Percentiles rank a stretch among this genome's conserved stretches.
Evolutionary conservation across 2,797 vertebrate genomes (phyloP).

Genomic region (Pangasius mekongensis): DNA sequence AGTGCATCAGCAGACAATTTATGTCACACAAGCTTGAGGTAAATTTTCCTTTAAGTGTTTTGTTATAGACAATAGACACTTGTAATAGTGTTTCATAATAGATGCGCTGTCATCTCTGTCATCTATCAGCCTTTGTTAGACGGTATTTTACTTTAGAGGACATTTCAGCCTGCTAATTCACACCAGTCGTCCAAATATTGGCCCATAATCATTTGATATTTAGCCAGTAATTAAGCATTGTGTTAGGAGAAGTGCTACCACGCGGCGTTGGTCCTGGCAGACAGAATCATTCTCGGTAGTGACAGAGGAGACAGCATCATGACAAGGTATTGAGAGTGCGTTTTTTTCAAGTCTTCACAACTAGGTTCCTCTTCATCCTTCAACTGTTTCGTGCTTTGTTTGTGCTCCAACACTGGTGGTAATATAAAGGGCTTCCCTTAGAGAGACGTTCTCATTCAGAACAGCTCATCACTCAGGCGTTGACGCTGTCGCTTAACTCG

Average conservation of each 20-base stretch:
- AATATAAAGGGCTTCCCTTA: conserved; percentile 53
- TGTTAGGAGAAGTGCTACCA: conserved; percentile 32
- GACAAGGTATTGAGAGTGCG: conserved; percentile 40
- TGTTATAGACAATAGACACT: conserved; percentile 38
- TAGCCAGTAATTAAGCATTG: conserved; percentile 44
- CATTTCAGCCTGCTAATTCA: conserved; percentile 36
- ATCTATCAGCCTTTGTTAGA: conserved; percentile 30
- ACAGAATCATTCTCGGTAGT: conserved; percentile 44
- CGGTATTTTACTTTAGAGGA: conserved; percentile 14
- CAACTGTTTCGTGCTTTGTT: conserved; percentile 49
- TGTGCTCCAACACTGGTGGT: conserved; percentile 51
- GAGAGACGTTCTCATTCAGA: conserved; percentile 51
- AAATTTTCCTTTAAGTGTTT: conserved; percentile 47
- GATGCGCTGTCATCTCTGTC: conserved; percentile 29
- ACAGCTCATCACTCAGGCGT: conserved; percentile 43
- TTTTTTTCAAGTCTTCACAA: conserved; percentile 18
- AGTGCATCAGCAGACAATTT: conserved; percentile 23
- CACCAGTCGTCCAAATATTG: conserved; percentile 37
- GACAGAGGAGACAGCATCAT: conserved; percentile 37
- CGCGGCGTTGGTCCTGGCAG: conserved; percentile 40
- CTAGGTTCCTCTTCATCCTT: conserved; percentile 23
- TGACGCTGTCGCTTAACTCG: conserved; percentile 52
- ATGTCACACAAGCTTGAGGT: conserved; percentile 19
- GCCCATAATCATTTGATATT: conserved; percentile 53
- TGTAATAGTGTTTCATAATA: conserved; percentile 44